Percentiles rank a stretch among this genome's conserved stretches.
Evolutionary conservation across 2,888 invertebrate genomes (phyloP).

Genomic region (Drosophila sordidula): DNA sequence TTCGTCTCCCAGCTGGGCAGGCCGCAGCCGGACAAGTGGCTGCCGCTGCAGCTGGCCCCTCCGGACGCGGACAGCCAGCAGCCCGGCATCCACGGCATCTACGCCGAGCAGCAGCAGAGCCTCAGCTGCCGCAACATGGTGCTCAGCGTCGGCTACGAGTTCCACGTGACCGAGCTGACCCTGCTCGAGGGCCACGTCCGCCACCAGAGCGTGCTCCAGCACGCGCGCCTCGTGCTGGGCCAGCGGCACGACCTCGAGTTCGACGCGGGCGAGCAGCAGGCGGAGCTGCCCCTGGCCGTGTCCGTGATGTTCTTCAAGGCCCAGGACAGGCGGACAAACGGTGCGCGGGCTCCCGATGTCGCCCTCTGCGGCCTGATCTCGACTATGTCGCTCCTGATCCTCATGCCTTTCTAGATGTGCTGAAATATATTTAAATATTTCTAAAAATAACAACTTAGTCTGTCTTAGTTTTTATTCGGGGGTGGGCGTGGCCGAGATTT

Average conservation of each 20-base stretch:
- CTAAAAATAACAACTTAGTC: no score
- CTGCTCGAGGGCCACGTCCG: conserved; percentile 41
- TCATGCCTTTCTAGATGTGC: neutral
- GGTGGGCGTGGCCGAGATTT: no score
- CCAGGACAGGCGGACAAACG: conserved; percentile 14
- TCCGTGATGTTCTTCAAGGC: conserved; percentile 81
- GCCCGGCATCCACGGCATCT: conserved; percentile 62
- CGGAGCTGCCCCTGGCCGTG: conserved; percentile 80
- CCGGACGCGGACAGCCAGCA: conserved; percentile 40
- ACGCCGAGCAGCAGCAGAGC: conserved; percentile 61
- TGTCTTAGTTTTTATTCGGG: no score
- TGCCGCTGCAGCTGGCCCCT: conserved; percentile 65
- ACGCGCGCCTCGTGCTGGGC: conserved; percentile 75
- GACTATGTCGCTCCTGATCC: neutral
- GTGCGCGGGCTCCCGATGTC: neutral
- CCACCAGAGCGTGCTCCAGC: conserved; percentile 77
- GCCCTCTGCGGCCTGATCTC: neutral
- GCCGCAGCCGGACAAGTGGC: conserved; percentile 78
- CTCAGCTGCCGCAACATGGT: conserved; percentile 83
- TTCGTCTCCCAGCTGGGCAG: conserved; percentile 81
- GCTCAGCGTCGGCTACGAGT: conserved; percentile 79
- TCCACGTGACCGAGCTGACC: conserved; percentile 66
- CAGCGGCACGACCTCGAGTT: conserved; percentile 82
- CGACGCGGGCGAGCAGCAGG: conserved; percentile 67
- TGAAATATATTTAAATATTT: no score